phyloP scores from a whole-genome alignment of 2,113 vertebrate species.

The Sylvilagus bachmani region DNA sequence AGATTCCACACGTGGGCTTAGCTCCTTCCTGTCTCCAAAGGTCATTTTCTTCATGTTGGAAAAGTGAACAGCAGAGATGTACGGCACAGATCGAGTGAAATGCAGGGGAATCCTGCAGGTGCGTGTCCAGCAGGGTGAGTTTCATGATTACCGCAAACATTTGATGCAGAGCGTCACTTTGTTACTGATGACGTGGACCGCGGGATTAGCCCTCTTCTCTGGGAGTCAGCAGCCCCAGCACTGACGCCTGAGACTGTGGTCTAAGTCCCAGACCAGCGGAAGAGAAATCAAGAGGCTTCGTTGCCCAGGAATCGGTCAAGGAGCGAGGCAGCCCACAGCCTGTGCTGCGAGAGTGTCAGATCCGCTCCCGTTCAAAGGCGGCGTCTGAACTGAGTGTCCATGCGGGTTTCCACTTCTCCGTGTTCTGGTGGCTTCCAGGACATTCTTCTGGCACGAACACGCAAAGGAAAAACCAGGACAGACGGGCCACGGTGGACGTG shows the following conservation, averaged over 20 bases:
- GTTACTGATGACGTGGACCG: too few species aligned
- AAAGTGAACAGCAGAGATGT: neutral
- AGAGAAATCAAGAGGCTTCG: neutral
- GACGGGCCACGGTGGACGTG: neutral
- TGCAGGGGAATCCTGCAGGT: rapidly evolving
- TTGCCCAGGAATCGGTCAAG: neutral
- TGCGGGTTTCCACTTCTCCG: neutral
- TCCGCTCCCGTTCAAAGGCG: neutral
- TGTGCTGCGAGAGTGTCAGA: neutral
- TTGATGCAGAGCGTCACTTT: too few species aligned
- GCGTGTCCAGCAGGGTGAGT: rapidly evolving
- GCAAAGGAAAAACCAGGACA: neutral
- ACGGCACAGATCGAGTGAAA: neutral
- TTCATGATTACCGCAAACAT: neutral
- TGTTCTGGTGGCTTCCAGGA: rapidly evolving
- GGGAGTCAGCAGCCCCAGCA: rapidly evolving
- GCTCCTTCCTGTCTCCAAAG: neutral
- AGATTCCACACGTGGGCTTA: rapidly evolving
- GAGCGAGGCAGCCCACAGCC: too few species aligned
- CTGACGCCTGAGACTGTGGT: neutral
- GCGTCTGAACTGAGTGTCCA: neutral
- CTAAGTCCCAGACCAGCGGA: neutral
- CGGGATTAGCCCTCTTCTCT: neutral
- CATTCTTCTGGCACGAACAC: neutral
- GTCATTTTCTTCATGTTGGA: neutral